phyloP scores from a whole-genome alignment of 2,797 vertebrate genomes.

The Poecilia wingei region DNA sequence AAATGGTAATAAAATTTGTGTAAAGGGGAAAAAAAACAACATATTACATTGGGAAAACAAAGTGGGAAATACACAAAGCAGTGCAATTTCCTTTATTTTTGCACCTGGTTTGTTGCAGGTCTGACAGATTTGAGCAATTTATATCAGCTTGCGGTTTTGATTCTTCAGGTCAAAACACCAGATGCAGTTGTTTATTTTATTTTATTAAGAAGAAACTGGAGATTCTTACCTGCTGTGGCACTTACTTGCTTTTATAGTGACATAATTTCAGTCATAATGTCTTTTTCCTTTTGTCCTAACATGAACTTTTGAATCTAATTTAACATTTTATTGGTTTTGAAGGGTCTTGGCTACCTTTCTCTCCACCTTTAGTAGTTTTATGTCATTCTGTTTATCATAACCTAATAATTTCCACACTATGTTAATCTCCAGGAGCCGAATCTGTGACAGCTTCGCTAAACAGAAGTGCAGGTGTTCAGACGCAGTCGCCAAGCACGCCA shows the following conservation, averaged over 20 bases:
- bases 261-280: neutral
- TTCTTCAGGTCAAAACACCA: neutral
- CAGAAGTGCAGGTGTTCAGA: slow-evolving; percentile 6
- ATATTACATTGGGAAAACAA: neutral
- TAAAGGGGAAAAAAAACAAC: neutral
- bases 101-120: neutral
- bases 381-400: neutral
- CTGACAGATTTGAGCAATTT: neutral
- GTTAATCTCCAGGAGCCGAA: neutral
- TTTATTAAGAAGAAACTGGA: neutral
- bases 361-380: neutral
- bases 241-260: neutral
- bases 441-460: neutral
- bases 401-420: neutral
- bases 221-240: no score
- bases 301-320: neutral
- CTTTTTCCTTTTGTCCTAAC: neutral
- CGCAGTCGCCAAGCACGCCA: neutral
- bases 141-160: neutral
- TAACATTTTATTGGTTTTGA: neutral
- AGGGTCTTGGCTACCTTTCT: neutral
- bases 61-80: neutral
- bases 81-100: neutral
- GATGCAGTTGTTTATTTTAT: neutral
- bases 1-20: neutral